Evolutionary conservation across 1,140 invertebrate genomes (phyloP), one percentile per base, ranked within the genome.

Genomic region (Lepidurus apus): DNA sequence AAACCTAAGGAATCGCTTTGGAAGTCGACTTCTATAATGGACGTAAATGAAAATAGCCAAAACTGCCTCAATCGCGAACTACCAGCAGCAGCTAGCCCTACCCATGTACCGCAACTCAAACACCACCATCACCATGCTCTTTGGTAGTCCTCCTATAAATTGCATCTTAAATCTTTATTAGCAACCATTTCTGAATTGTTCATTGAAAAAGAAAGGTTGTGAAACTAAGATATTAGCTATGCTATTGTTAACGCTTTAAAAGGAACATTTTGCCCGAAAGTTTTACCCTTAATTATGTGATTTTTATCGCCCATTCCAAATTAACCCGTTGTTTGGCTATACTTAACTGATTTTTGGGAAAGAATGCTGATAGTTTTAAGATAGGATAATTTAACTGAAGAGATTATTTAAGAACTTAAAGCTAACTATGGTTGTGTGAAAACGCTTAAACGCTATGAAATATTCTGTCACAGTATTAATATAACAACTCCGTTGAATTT

Each of bases 401-500:
- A 65, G 7, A 65, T 65, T 17, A 65, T 34, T 34, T 34, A 34
- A 2, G 2, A 34, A 34, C 34, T 4, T 4, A 34, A 34, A 34
- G 34, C 34, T 34, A 34, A 34, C 4, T 34, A 34, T 34, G 34
- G 34, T 17, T 21, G 17, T 65, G 53, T 65, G 21, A 65, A n/a
- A 65, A n/a, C 13, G 8, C 6, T 65, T 65, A n/a, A 21, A 21
- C 45, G 17, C 21, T 17, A 21, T 21, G 17, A 1, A 13, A 65
- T 65, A 65, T 65, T 65, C 53, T 65, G 21, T 65, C 53, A 13
- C 53, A 65, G 53, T 65, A 65, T 65, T 65, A 65, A 65, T 65
- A 65, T 34, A 34, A 34, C 34, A 34, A 34, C 17, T 65, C 21
- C 45, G n/a, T 65, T 65, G 7, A 65, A 7, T 65, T 9, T 21